Conservation (phyloP, 2,888 invertebrate species). For the Beris morrisii region DNA sequence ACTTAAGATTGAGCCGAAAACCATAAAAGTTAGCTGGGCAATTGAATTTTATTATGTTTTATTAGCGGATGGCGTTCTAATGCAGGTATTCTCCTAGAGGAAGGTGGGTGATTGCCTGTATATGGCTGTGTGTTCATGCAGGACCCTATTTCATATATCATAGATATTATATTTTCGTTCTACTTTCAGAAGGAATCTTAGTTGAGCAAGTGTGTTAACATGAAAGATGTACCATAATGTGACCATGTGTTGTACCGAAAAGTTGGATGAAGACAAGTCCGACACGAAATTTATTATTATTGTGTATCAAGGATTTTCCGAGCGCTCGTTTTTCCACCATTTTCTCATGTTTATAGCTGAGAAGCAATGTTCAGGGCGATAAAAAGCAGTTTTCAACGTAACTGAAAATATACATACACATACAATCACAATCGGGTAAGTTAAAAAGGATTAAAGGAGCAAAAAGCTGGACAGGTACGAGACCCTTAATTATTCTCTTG, state of each 20-base stretch:
- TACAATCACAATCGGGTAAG: too few species aligned
- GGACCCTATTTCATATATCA: too few species aligned
- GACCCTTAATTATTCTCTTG: slow-evolving; percentile 30
- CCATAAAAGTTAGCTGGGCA: slow-evolving; percentile 10
- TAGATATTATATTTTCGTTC: too few species aligned
- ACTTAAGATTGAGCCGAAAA: neutral
- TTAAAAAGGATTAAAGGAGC: slow-evolving; percentile 21
- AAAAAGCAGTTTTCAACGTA: neutral
- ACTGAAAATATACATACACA: too few species aligned
- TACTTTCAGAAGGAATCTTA: too few species aligned
- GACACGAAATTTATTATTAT: slow-evolving; percentile 27
- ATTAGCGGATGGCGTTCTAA: too few species aligned
- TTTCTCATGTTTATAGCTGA: slow-evolving; percentile 18
- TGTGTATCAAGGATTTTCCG: slow-evolving; percentile 18
- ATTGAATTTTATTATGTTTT: slow-evolving; percentile 12
- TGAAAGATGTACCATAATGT: neutral
- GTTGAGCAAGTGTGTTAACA: too few species aligned
- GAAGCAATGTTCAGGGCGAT: neutral
- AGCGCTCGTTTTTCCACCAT: slow-evolving; percentile 9
- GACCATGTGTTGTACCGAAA: slow-evolving; percentile 9
- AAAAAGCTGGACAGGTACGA: slow-evolving; percentile 20
- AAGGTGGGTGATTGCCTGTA: too few species aligned
- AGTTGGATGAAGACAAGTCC: slow-evolving; percentile 22
- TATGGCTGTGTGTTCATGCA: too few species aligned
- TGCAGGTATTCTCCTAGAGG: too few species aligned